Evolutionary conservation across 2,797 vertebrate genomes (phyloP), one percentile per base, ranked within the genome.

Genomic region (Pteronotus mesoamericanus): DNA sequence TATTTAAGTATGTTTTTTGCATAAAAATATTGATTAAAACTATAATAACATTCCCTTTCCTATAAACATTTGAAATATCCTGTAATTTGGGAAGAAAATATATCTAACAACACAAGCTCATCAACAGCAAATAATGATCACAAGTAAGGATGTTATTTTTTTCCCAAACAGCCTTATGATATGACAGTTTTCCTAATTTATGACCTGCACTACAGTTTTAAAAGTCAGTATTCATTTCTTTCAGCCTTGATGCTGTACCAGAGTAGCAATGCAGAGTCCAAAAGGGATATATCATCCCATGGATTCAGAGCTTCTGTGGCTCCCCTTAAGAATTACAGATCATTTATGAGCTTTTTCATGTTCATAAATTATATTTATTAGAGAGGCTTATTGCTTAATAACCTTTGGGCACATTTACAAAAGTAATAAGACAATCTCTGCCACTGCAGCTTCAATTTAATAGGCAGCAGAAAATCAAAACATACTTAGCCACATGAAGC

Each of bases 351-450:
- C 21, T 91, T 90, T 95, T 94, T 86, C 34, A 75, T 90, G 94
- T 91, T 90, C 89, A 82, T 88, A 91, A 95, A 95, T 94, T 97
- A 69, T 82, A 88, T 95, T 96, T 97, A 95, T 90, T 92, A 93
- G 44, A 42, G 66, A 89, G 24, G 66, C 51, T 91, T 94, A 92
- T 87, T 96, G 87, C 51, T 97, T 96, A 94, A 93, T 95, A 96
- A 95, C 10, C 51, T 95, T 85, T 93, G 84, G 57, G 68, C 39
- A 92, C 75, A 95, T 96, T 96, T 96, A 90, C 68, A 93, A 79
- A 96, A 77, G 85, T 83, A 90, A 92, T 89, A 96, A 95, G 59
- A 83, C 34, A 92, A 68, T 80, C 22, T 93, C 79, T 91, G 42
- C 59, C 26, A 84, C 72, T 39, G 32, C 15, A 87, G 55, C n/a